phyloP scores from a whole-genome alignment of 2,888 invertebrate species.

The Sturmia bella region DNA sequence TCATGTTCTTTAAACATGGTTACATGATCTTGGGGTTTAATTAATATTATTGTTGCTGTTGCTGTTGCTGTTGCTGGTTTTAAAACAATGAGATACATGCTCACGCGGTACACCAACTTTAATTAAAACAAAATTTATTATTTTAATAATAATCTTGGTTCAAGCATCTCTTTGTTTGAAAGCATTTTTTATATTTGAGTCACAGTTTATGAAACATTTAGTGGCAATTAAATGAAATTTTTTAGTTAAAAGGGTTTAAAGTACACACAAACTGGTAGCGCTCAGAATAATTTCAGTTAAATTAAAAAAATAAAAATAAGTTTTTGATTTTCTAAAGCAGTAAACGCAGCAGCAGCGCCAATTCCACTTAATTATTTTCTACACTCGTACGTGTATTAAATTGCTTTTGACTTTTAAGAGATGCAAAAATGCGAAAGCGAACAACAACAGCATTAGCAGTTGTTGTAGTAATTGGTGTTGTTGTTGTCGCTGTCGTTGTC shows the following conservation, averaged over 20 bases:
- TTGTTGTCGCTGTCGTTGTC: too few species aligned
- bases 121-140: conserved; percentile 15
- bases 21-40: conserved; percentile 20
- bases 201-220: conserved; percentile 45
- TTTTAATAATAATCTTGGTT: conserved; percentile 33
- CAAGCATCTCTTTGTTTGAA: conserved; percentile 30
- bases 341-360: neutral
- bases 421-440: neutral
- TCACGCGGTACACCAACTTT: neutral
- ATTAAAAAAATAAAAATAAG: conserved; percentile 37
- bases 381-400: conserved; percentile 44
- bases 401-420: conserved; percentile 24
- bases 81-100: conserved; percentile 19
- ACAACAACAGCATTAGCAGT: neutral
- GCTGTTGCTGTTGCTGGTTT: neutral
- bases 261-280: conserved; percentile 53
- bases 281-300: conserved; percentile 20
- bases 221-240: conserved; percentile 51
- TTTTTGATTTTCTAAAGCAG: neutral
- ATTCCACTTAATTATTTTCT: conserved; percentile 20
- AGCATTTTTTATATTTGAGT: conserved; percentile 11
- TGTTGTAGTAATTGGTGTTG: too few species aligned
- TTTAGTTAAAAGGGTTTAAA: conserved; percentile 54
- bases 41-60: conserved; percentile 2
- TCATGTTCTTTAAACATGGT: conserved; percentile 48